phyloP scores from a whole-genome alignment of 2,888 invertebrate genomes.

The Melangyna quadrimaculata region DNA sequence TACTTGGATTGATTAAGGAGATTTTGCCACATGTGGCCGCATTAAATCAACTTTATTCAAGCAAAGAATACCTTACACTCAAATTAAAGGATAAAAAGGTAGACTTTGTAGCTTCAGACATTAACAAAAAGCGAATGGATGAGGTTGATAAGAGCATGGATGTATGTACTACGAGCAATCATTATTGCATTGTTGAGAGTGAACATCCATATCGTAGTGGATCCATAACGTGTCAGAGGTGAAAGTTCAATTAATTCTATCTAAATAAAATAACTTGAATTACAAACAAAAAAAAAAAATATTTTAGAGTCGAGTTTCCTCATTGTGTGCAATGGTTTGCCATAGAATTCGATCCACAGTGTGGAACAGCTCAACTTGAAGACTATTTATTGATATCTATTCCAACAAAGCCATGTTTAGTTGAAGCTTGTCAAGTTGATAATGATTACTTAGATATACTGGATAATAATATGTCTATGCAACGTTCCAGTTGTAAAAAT shows the following conservation, averaged over 20 bases:
- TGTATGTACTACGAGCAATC: conserved; percentile 88
- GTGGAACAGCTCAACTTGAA: conserved; percentile 95
- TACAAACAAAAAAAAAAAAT: too few relatives aligned
- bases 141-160: conserved; percentile 76
- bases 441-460: conserved; percentile 78
- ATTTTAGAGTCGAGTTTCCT: conserved; percentile 89
- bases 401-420: conserved; percentile 80
- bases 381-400: conserved; percentile 90
- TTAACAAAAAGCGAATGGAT: conserved; percentile 71
- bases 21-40: conserved; percentile 94
- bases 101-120: conserved; percentile 55
- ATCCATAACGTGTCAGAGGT: conserved; percentile 91
- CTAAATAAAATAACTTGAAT: neutral
- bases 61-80: conserved; percentile 75
- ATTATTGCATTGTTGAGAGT: conserved; percentile 96
- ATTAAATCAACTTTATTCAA: conserved; percentile 86
- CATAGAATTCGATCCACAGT: conserved; percentile 95
- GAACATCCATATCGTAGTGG: conserved; percentile 98
- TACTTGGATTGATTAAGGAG: conserved; percentile 92
- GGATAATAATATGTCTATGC: conserved; percentile 77
- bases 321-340: conserved; percentile 94
- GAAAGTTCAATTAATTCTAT: conserved; percentile 36
- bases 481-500: conserved; percentile 73
- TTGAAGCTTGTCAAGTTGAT: conserved; percentile 72
- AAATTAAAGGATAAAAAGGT: conserved; percentile 59